Evolutionary conservation across 1,140 invertebrate species (phyloP).

Genomic region (Zaprionus taronus): DNA sequence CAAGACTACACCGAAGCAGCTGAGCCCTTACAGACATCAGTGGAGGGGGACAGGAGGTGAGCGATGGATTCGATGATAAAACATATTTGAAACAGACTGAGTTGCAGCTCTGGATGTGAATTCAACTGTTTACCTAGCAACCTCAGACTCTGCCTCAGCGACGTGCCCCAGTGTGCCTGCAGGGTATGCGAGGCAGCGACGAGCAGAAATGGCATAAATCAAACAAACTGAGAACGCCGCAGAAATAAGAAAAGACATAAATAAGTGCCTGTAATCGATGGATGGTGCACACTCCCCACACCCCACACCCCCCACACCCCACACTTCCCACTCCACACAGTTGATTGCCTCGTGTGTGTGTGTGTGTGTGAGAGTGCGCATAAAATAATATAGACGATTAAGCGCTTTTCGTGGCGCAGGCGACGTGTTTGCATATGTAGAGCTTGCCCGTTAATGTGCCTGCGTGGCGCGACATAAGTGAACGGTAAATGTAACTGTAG

Average conservation of each 20-base stretch:
- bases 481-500: conserved; percentile 53
- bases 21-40: background rate
- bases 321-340: conserved; percentile 19
- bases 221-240: conserved; percentile 53
- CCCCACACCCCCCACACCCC: background rate
- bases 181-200: conserved; percentile 25
- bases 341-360: conserved; percentile 26
- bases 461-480: conserved; percentile 74
- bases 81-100: conserved; percentile 1
- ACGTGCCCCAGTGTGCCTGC: background rate
- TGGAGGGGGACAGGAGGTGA: background rate
- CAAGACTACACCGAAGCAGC: conserved; percentile 21
- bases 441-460: conserved; percentile 71
- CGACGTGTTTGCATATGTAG: conserved; percentile 61
- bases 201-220: conserved; percentile 46
- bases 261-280: conserved; percentile 77
- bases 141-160: background rate
- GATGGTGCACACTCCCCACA: conserved; percentile 15
- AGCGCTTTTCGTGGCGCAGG: conserved; percentile 35
- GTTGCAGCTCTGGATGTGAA: background rate
- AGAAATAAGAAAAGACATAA: conserved; percentile 66
- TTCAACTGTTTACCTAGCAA: background rate
- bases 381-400: conserved; percentile 58
- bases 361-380: conserved; percentile 31
- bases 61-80: conserved; percentile 3